Evolutionary conservation across 2,113 vertebrate species (phyloP), one percentile per base, ranked within the genome.

Genomic region (Cephalopterus ornatus): DNA sequence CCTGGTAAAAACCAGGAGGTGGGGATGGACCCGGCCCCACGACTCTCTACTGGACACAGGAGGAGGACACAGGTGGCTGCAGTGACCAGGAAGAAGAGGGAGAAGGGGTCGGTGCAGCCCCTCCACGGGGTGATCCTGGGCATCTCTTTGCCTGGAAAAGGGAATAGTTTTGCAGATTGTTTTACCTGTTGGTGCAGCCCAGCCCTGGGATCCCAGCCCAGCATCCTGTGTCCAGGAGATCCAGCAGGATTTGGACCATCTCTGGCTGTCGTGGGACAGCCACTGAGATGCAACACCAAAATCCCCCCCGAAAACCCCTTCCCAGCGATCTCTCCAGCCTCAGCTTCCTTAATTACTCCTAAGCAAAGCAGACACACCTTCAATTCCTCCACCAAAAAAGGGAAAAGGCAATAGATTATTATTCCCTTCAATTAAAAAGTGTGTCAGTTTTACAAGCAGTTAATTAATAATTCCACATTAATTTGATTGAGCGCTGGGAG

Each of bases 81-180:
- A n/a, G 58, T 3, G 41, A 26, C 2, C 50, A 4, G 27, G 53
- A 42, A 28, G 6, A 56, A 53, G 28, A 65, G 32, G 62, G 24
- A 79, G 39, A 28, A 44, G 44, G 6, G 22, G 33, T 37, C 3
- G 5, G 33, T 27, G 42, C 42, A 72, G 61, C 58, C 47, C 73
- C 23, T 27, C 5, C 0, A 0, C 0, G 3, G 52, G 23, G 4
- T 15, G 8, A 47, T 42, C 20, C n/a, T 0, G 5, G 68, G 33
- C 79, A 22, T 17, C 50, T 39, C 18, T 30, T 62, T 33, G 44
- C 63, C 49, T 11, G 59, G 4, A 70, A 24, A 50, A 8, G 5
- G 26, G 41, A 73, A 47, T 61, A 26, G 4, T 50, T 73, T 8
- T 11, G 28, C 47, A 50, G 53, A 8, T 81, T 6, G 11, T 14